Evolutionary conservation across 1,140 invertebrate species (phyloP).

Genomic region (Cepaea nemoralis): DNA sequence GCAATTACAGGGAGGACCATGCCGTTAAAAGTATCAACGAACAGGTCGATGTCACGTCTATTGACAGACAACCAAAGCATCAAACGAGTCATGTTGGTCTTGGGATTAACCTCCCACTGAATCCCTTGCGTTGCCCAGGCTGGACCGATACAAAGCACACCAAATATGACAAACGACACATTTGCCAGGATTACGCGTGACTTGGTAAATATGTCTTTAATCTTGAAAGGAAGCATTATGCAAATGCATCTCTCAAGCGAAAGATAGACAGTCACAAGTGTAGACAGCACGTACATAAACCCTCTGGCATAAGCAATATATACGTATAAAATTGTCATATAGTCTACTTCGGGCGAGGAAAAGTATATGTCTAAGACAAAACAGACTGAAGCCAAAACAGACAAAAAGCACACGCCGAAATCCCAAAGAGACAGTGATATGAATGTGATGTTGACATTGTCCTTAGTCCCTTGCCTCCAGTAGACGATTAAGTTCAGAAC

Average conservation of each 20-base stretch:
- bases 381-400: background rate
- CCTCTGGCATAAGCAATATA: background rate
- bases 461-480: background rate
- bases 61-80: background rate
- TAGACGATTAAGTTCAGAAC: background rate
- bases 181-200: background rate
- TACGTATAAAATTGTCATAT: background rate
- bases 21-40: conserved; percentile 11
- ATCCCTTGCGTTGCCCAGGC: conserved; percentile 14
- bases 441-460: background rate
- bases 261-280: background rate
- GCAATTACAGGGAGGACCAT: background rate
- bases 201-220: conserved; percentile 11
- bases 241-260: background rate
- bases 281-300: background rate
- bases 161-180: background rate
- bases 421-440: background rate
- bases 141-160: background rate
- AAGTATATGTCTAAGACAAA: background rate
- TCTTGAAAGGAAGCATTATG: background rate
- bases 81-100: background rate
- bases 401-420: background rate
- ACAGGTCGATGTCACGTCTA: conserved; percentile 2
- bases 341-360: background rate
- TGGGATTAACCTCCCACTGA: background rate